Evolutionary conservation across 2,888 invertebrate species (phyloP), one percentile per base, ranked within the genome.

Genomic region (Altica lythri): DNA sequence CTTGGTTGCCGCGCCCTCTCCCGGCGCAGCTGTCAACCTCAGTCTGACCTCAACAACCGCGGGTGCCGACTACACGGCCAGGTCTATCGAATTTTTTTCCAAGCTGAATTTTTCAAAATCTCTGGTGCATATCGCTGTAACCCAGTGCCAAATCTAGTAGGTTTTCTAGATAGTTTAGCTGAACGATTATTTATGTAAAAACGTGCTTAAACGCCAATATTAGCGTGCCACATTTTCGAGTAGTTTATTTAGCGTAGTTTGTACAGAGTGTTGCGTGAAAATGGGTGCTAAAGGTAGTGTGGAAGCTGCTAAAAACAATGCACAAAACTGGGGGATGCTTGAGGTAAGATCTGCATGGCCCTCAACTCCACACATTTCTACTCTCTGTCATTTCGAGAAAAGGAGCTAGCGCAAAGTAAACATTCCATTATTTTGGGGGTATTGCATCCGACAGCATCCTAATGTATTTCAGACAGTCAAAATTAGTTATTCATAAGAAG

Each of bases 231-330:
- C 37, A 40, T 49, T 55, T 45, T 48, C 44, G 34, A 34, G 16
- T 34, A 44, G 27, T 22, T 40, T 44, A 35, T 49, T 46, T 32
- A 34, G 46, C 32, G 14, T 53, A 50, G 53, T 53, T 45, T 13
- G 30, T 45, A 58, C 42, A 49, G 53, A 52, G 53, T 53, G 51
- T 50, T 53, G 46, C 25, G 54, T 53, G 30, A 62, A 79, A 77
- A 88, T 88, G 88, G 88, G 88, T 79, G 88, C 88, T 78, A 88
- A 88, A 83, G 87, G 87, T 78, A 88, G 88, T 82, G 88, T 88
- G 77, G 88, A 88, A 78, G 87, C 87, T 75, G 86, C 86, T 76
- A 88, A 88, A 83, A 84, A 86, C 81, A 86, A 87, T 80, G 84
- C 87, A 79, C 65, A 88, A 81, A 86, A 86, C 80, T 88, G 88